These are phyloP conservation scores for Bellardia bayeri DNA, from an alignment of 2,888 invertebrate species.

Conservation along the genomic window DNA sequence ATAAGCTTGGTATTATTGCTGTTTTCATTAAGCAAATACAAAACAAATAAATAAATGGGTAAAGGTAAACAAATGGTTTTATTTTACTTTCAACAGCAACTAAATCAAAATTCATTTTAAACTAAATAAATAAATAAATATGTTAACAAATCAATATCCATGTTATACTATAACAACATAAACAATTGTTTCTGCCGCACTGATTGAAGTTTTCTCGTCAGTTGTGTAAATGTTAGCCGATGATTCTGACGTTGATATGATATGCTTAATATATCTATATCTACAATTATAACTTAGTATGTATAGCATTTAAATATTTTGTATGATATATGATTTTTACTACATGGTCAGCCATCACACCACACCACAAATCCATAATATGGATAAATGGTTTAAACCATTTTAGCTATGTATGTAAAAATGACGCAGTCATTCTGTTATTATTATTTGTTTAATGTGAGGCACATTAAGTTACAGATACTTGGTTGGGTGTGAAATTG, in stretches of 20 bases:
- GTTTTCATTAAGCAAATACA: background rate
- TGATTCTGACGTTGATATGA: background rate
- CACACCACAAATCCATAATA: background rate
- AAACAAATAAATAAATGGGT: background rate
- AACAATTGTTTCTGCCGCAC: background rate
- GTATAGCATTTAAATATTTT: no score
- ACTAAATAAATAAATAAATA: background rate
- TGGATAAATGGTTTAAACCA: background rate
- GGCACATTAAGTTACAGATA: background rate
- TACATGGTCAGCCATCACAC: no score
- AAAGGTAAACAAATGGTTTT: constrained; percentile 19
- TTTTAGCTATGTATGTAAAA: background rate
- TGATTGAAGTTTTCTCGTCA: background rate
- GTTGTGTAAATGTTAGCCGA: constrained; percentile 13
- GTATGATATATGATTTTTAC: constrained; percentile 3
- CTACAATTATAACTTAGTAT: no score
- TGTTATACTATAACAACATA: background rate
- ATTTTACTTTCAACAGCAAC: background rate
- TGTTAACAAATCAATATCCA: background rate
- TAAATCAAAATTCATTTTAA: background rate
- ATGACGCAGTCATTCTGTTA: background rate
- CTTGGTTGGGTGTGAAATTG: background rate
- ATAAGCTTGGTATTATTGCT: background rate
- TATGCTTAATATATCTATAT: background rate
- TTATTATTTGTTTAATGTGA: background rate